Evolutionary conservation across 2,113 vertebrate species (phyloP).

Genomic region (Picathartes gymnocephalus): DNA sequence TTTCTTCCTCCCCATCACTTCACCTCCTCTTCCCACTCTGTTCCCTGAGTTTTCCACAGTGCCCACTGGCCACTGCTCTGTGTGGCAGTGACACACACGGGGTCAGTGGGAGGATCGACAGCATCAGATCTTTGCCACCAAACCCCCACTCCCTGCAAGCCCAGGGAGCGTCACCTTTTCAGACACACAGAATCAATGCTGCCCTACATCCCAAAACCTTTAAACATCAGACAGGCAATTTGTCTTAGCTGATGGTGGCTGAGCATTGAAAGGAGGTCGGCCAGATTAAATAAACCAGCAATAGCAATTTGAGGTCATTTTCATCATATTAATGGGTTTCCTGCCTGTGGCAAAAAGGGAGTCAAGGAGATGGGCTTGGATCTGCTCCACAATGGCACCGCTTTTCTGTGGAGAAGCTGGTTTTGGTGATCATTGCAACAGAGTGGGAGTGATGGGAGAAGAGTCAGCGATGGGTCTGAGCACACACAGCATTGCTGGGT

Average conservation of each 20-base stretch:
- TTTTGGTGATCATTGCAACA: background rate
- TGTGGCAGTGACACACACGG: fast-evolving
- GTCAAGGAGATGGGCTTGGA: background rate
- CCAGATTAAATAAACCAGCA: slow-evolving; percentile 13
- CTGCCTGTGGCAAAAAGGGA: background rate
- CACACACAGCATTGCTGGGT: background rate
- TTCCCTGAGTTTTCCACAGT: background rate
- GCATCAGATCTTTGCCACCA: background rate
- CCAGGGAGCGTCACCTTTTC: background rate
- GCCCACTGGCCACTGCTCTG: fast-evolving
- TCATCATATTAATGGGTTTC: background rate
- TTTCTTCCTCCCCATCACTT: background rate
- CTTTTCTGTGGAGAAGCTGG: background rate
- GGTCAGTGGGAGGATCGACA: background rate
- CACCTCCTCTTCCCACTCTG: background rate
- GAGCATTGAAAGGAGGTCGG: background rate
- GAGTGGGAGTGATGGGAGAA: background rate
- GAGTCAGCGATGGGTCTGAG: background rate
- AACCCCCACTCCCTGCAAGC: fast-evolving
- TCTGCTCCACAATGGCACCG: fast-evolving
- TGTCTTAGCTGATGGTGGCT: slow-evolving; percentile 22
- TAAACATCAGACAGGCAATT: slow-evolving; percentile 14
- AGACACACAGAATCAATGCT: background rate
- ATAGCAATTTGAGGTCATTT: background rate
- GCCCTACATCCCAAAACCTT: background rate